Evolutionary conservation across 2,888 invertebrate species (phyloP).

Genomic region (Drosophila limbata): DNA sequence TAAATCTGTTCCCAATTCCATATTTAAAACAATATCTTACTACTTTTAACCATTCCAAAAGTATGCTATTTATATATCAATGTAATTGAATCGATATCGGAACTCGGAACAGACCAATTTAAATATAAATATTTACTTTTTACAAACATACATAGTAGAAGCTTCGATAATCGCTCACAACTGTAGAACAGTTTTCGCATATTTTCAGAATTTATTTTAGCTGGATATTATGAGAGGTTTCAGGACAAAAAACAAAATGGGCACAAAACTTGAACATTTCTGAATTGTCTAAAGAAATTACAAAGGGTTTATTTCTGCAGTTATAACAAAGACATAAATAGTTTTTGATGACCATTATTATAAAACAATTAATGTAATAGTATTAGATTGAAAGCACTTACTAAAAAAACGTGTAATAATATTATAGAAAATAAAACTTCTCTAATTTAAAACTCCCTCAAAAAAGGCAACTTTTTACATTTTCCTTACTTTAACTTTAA

Average conservation of each 20-base stretch:
- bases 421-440: conserved; percentile 42
- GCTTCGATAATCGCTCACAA: conserved; percentile 20
- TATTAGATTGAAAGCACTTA: conserved; percentile 33
- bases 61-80: not conserved
- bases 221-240: conserved; percentile 40
- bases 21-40: not conserved
- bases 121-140: conserved; percentile 8
- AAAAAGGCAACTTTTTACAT: not conserved
- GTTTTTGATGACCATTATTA: conserved; percentile 8
- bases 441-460: conserved; percentile 3
- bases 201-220: conserved; percentile 7
- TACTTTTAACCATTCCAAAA: not conserved
- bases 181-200: conserved; percentile 16
- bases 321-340: conserved; percentile 12
- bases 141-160: conserved; percentile 8
- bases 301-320: conserved; percentile 1
- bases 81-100: not conserved
- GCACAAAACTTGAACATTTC: conserved; percentile 39
- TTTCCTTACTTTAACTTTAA: not conserved
- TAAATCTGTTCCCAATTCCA: not conserved
- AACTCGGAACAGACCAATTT: not conserved
- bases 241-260: conserved; percentile 33
- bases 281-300: not conserved
- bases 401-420: conserved; percentile 40
- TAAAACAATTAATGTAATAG: conserved; percentile 27